These are phyloP conservation scores for Tupaia chinensis DNA, from an alignment of 2,113 vertebrate genomes.

Conservation along the genomic window DNA sequence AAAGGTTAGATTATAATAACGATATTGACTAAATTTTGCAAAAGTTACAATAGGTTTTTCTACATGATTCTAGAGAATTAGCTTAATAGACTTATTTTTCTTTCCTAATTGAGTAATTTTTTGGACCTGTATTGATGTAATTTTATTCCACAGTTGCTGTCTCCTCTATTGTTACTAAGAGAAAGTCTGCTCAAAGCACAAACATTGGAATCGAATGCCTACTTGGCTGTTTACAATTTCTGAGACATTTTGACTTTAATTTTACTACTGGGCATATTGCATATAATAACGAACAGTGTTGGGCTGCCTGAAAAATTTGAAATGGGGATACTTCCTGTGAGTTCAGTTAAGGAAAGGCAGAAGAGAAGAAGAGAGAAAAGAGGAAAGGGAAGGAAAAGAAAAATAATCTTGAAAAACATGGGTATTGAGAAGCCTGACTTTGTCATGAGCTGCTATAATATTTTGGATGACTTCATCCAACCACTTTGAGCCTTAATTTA, in stretches of 20 bases:
- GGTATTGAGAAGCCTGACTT: background rate
- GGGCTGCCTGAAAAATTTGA: background rate
- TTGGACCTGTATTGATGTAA: background rate
- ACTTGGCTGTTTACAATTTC: background rate
- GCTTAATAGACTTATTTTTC: slow-evolving; percentile 39
- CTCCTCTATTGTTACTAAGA: background rate
- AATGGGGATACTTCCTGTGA: background rate
- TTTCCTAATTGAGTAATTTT: slow-evolving; percentile 45
- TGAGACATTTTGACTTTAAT: background rate
- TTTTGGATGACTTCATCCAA: background rate
- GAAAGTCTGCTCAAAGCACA: slow-evolving; percentile 8
- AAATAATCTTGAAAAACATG: background rate
- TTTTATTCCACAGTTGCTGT: background rate
- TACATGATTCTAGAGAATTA: background rate
- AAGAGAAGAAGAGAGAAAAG: background rate
- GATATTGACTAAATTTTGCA: slow-evolving; percentile 30
- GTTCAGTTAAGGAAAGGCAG: background rate
- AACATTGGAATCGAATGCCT: background rate
- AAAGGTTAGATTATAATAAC: background rate
- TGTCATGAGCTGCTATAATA: background rate
- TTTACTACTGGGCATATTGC: background rate
- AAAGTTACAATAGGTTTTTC: background rate
- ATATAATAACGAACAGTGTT: background rate
- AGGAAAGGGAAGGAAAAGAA: background rate
- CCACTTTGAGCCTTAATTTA: background rate